phyloP scores from a whole-genome alignment of 2,888 invertebrate species.

The Hipparchia semele region DNA sequence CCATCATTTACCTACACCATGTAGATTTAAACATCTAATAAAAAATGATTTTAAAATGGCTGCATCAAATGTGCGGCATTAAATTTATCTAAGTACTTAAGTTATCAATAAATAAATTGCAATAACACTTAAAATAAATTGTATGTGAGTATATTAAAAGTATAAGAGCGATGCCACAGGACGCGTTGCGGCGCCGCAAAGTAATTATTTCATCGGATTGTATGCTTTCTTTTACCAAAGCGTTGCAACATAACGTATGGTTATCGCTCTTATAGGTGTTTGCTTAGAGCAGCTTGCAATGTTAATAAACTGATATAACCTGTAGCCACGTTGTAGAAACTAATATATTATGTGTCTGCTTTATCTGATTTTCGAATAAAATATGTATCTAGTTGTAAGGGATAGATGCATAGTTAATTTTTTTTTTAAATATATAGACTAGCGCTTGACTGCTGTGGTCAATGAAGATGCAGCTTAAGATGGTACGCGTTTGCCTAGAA shows the following conservation, averaged over 20 bases:
- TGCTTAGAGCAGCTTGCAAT: constrained; percentile 6
- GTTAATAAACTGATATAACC: neutral
- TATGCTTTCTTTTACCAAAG: no score
- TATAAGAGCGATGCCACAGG: neutral
- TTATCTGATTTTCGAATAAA: no score
- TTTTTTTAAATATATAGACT: no score
- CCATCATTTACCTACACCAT: constrained; percentile 41
- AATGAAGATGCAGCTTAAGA: no score
- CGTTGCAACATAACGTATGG: no score
- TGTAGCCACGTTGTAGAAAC: neutral
- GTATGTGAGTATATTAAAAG: neutral
- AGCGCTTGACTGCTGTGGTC: no score
- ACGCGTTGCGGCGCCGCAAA: no score
- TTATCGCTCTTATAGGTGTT: neutral
- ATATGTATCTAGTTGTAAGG: no score
- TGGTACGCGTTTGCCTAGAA: no score
- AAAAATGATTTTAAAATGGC: neutral
- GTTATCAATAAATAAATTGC: constrained; percentile 24
- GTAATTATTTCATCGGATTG: no score
- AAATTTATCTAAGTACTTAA: constrained; percentile 37
- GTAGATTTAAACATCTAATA: neutral
- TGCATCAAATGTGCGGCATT: constrained; percentile 21
- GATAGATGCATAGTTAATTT: no score
- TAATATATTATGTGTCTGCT: no score
- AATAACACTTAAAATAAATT: constrained; percentile 23